Percentiles rank a stretch among this genome's conserved stretches.
Conservation (phyloP, 2,888 invertebrate genomes). For the Branchinecta sandiegonensis region DNA sequence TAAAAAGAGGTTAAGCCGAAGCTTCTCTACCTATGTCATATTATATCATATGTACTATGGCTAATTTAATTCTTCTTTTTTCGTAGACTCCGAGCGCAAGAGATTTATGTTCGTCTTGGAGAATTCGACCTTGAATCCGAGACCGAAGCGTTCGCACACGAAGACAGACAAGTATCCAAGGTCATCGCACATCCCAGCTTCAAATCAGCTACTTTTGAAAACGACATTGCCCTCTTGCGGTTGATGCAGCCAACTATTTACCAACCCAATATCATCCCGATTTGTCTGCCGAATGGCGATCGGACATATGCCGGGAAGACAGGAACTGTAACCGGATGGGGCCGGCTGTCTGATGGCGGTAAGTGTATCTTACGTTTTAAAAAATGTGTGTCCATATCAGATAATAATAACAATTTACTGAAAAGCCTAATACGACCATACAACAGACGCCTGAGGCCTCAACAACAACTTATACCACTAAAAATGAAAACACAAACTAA, state of each 20-base stretch:
- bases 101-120: not conserved
- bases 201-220: not conserved
- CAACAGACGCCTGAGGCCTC: too few species aligned
- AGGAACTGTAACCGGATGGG: not conserved
- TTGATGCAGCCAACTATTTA: not conserved
- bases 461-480: too few species aligned
- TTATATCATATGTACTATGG: too few species aligned
- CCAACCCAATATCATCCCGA: not conserved
- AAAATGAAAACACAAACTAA: too few species aligned
- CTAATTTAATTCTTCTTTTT: not conserved
- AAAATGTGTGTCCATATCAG: too few species aligned
- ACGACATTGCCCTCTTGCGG: not conserved
- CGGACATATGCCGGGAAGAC: not conserved
- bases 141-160: not conserved
- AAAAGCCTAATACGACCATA: too few species aligned
- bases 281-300: conserved; percentile 1
- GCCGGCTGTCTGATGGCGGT: conserved; percentile 15
- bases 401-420: too few species aligned
- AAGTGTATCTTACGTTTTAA: not conserved
- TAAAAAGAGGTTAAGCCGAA: too few species aligned
- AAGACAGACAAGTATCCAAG: not conserved
- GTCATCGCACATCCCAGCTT: not conserved
- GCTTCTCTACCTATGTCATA: too few species aligned
- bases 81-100: not conserved
- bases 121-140: not conserved